phyloP scores from a whole-genome alignment of 1,140 invertebrate genomes.

The Melitaea cinxia region DNA sequence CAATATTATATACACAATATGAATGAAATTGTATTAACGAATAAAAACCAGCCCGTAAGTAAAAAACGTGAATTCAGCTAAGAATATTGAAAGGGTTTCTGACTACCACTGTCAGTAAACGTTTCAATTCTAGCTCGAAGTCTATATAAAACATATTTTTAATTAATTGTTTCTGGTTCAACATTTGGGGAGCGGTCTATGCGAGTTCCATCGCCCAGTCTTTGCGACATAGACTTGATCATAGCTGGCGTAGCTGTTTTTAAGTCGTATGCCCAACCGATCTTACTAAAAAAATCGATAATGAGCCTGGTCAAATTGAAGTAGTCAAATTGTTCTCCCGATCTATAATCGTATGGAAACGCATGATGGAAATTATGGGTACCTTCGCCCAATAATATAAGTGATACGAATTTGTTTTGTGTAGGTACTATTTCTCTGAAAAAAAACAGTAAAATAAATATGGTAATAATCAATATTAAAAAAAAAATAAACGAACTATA shows the following conservation, averaged over 20 bases:
- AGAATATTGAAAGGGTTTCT: no score
- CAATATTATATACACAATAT: no score
- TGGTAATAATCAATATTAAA: no score
- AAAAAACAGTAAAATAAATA: constrained; percentile 23
- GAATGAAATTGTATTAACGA: no score
- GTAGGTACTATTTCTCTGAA: constrained; percentile 83
- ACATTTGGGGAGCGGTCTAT: constrained; percentile 53
- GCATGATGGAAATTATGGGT: constrained; percentile 97
- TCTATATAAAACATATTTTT: no score
- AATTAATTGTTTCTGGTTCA: constrained; percentile 10
- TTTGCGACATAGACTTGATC: constrained; percentile 65
- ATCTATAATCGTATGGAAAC: constrained; percentile 94
- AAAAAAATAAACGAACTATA: no score
- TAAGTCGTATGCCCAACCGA: constrained; percentile 86
- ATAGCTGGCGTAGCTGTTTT: constrained; percentile 72
- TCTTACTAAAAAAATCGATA: constrained; percentile 78
- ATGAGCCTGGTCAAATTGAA: constrained; percentile 78
- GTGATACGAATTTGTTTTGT: constrained; percentile 82
- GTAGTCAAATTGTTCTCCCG: constrained; percentile 86
- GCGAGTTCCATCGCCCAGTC: constrained; percentile 67
- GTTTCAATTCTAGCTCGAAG: no score
- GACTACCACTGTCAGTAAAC: no score
- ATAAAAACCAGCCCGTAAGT: no score
- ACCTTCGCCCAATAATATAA: constrained; percentile 83
- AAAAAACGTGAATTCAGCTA: no score